Base-by-base conservation (phyloP, 2,797 vertebrate species). In the Clamator glandarius region DNA sequence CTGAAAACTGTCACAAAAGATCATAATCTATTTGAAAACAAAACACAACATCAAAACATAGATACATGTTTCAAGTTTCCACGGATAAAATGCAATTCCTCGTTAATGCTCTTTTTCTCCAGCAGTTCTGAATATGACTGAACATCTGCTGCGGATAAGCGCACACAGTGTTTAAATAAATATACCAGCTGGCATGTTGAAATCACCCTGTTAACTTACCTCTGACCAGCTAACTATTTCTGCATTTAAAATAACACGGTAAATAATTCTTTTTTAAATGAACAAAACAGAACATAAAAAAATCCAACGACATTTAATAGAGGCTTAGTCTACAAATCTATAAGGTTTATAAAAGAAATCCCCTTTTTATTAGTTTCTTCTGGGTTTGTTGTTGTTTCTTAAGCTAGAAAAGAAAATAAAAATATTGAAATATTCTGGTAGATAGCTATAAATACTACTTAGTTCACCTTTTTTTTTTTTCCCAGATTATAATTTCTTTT, bases 291-390 rank as follows among this genome's bases (percentile, higher is more conserved):
- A 69, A 26, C 5, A 39, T 39, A 39, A 26, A 66, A 51, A 51
- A 25, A 1, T 8, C 44, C 44, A 15, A 0, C 1, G 84, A 11
- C 12, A 51, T 72, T 84, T 23, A 46, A 5, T 54, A 70, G 16
- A n/a, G 3, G 25, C 16, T n/a, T 26, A 29, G 19, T 41, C 33
- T 70, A 70, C 61, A 12, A 66, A 61, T 57, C 15, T 44, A 15
- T 75, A 31, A 63, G 29, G 7, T 2, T 51, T 6, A 25, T 41
- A 5, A 24, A 52, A 46, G 15, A 51, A 29, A 50, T 0, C 0
- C 2, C 0, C 1, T 77, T 87, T 66, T 35, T 48, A 57, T 25
- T 64, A 55, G 0, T 50, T 55, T 48, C 12, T 74, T 54, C 6
- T 13, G 14, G 12, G 9, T 36, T 61, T 58, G 18, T 31, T 57